Evolutionary conservation across 2,797 vertebrate species (phyloP).

Genomic region (Cetoscarus ocellatus): DNA sequence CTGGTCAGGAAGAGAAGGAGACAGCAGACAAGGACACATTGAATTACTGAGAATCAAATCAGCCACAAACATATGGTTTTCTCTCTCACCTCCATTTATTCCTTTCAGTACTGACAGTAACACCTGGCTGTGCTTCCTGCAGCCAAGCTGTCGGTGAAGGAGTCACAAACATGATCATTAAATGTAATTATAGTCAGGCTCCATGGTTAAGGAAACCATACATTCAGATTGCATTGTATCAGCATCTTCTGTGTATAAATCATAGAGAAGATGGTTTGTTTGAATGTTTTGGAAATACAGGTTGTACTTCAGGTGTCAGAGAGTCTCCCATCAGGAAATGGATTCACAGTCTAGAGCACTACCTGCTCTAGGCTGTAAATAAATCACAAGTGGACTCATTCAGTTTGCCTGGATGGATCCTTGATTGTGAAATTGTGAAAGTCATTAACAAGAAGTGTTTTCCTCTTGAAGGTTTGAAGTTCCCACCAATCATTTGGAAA

Average conservation of each 20-base stretch:
- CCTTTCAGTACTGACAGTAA: slow-evolving; percentile 50
- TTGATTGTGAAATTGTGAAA: no score
- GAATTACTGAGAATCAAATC: slow-evolving; percentile 76
- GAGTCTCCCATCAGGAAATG: no score
- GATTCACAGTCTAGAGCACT: no score
- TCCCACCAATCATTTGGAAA: no score
- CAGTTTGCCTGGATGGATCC: no score
- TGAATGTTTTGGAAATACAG: neutral
- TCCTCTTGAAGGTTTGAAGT: no score
- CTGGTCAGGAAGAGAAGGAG: slow-evolving; percentile 70
- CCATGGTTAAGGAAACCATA: slow-evolving; percentile 44
- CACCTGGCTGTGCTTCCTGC: slow-evolving; percentile 73
- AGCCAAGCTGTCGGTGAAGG: slow-evolving; percentile 53
- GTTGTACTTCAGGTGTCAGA: no score
- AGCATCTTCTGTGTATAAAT: slow-evolving; percentile 57
- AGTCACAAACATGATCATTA: slow-evolving; percentile 68
- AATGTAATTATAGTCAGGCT: slow-evolving; percentile 69
- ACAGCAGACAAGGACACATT: slow-evolving; percentile 71
- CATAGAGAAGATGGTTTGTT: slow-evolving; percentile 16
- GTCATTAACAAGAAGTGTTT: no score
- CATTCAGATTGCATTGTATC: slow-evolving; percentile 42
- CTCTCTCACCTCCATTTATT: slow-evolving; percentile 61
- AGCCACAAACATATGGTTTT: slow-evolving; percentile 70
- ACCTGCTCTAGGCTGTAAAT: no score
- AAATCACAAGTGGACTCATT: no score